Evolutionary conservation across 92 coral and sea anemone genomes (phyloP), one percentile per base, ranked within the genome.

Genomic region (Ricordea florida): DNA sequence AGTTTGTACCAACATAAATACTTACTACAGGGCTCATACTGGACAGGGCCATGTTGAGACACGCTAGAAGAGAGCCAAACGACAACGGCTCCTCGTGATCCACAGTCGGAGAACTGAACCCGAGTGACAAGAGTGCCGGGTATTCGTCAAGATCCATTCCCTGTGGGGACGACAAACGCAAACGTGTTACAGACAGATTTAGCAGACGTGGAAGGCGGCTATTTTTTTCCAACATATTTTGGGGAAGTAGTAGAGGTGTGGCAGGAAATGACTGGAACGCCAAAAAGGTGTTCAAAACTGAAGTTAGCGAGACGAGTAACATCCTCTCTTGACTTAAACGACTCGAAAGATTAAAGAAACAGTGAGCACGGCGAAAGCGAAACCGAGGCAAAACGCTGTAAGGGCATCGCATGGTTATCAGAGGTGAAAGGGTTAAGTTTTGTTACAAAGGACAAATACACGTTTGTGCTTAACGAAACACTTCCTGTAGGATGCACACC

Each of bases 71-170:
- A 7, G 97, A 85, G 11, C 99, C 99, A 83, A 96, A 96, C 17
- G 96, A 86, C 23, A 93, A 61, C 2, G 91, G 90, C 72, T 81
- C 93, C 80, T 89, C 99, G 40, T 72, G 88, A 46, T 96, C 99
- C 46, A 96, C 78, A 25, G 93, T 91, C 18, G 99, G 99, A 43
- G 97, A 87, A 67, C 97, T 92, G 71, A 96, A 96, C 11, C 78
- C 88, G 8, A 96, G 83, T 22, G 90, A 76, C 56, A 90, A 82
- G 47, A 96, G 56, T n/a, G 99, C 96, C 7, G 87, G 55, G 77
- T 92, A 83, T 32, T 90, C 96, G 31, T 96, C 99, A 16, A 96
- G 78, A 46, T 96, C 97, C 99, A 96, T 96, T 29, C 92, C 90
- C 97, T 91, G 69, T 35, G 32, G 9, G 28, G 2, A 32, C 18